A percentile compares a stretch with the other conserved stretches of the same genome.
Evolutionary conservation across 2,888 invertebrate species (phyloP).

Genomic region (Eulithis prunata): DNA sequence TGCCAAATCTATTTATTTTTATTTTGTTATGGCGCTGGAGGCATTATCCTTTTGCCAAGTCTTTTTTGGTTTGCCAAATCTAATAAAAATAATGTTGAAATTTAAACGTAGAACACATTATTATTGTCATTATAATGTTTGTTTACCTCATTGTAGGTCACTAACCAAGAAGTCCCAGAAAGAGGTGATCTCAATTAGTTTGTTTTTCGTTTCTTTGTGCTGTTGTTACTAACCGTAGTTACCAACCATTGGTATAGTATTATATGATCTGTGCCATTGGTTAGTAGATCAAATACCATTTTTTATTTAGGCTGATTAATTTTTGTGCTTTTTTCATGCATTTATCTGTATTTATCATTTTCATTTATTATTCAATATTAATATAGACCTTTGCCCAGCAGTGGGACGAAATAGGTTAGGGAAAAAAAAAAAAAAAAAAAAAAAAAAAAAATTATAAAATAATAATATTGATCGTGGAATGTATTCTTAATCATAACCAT

Average conservation of each 20-base stretch:
- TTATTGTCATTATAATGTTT: conserved; percentile 39
- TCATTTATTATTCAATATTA: too few species aligned
- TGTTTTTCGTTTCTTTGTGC: conserved; percentile 33
- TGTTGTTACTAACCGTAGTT: conserved; percentile 15
- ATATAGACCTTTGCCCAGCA: too few species aligned
- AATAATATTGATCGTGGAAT: too few species aligned
- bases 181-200: conserved; percentile 56
- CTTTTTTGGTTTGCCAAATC: background rate
- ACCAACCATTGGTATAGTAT: background rate
- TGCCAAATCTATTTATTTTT: too few species aligned
- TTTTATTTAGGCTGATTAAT: background rate
- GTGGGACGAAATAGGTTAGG: too few species aligned
- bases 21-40: too few species aligned
- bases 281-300: background rate
- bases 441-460: too few species aligned
- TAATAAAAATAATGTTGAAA: background rate
- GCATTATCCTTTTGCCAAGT: background rate
- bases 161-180: conserved; percentile 59
- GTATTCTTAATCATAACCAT: too few species aligned
- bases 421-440: too few species aligned
- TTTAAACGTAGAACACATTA: conserved; percentile 13
- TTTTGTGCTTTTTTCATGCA: background rate
- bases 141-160: conserved; percentile 66
- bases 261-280: too few species aligned
- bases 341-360: background rate